Evolutionary conservation across 2,113 vertebrate genomes (phyloP), one percentile per base, ranked within the genome.

Genomic region (Thunnus thynnus): DNA sequence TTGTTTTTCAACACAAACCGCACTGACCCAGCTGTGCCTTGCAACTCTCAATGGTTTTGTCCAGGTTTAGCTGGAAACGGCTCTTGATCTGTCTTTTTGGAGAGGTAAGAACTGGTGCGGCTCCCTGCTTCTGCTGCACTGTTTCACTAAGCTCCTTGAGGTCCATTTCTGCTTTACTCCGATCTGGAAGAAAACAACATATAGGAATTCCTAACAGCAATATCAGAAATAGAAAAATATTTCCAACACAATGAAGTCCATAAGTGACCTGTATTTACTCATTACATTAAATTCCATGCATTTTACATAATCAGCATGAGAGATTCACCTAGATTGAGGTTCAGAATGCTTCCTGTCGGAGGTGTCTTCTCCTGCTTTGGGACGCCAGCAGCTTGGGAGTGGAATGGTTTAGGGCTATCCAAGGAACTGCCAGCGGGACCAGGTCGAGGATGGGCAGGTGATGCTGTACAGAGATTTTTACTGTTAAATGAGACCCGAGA

Each of bases 21-120:
- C n/a, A 90, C 96, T 74, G 88, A 99, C 98, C 98, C 77, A 99
- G 88, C 8, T 99, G 97, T 80, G 98, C 98, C 91, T 99, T 99
- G 90, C 98, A 99, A 56, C 96, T 99, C 90, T 99, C 98, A 58
- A 99, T 99, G n/a, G 98, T 99, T 94, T 99, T 99, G 93, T 99
- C 98, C 0, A 99, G 95, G 54, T 99, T 99, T 0, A 99, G 96
- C 89, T 99, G 98, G 91, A 99, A 99, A 16, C 97, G 92, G 90
- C 97, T 99, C 57, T 96, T 97, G 72, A 99, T 97, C 89, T 97
- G 97, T 27, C 97, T 95, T 58, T 98, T 99, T 3, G 97, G 96
- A 5, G 97, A 98, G 60, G 97, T 96, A 90, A 99, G 97, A 1
- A 96, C 95, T 0, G 96, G 94, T 0, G 96, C 90, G 5, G 88